phyloP scores from a whole-genome alignment of 2,113 vertebrate genomes.

The Phyllostomus hastatus region DNA sequence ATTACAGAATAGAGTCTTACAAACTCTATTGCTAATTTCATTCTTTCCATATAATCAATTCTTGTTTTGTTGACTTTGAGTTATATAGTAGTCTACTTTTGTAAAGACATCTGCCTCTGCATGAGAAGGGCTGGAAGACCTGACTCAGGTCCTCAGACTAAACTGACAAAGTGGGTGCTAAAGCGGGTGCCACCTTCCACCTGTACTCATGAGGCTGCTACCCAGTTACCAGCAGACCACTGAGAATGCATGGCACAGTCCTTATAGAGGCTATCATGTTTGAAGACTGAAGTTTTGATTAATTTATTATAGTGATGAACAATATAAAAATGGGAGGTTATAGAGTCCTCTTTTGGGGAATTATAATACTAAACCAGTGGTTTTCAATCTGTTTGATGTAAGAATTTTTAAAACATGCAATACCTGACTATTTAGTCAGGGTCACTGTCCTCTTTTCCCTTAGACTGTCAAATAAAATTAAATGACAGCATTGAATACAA shows the following conservation, averaged over 20 bases:
- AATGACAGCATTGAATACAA: neutral
- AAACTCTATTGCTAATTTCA: neutral
- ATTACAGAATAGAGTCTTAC: neutral
- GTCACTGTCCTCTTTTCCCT: neutral
- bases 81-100: neutral
- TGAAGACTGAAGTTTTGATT: neutral
- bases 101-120: neutral
- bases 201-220: neutral
- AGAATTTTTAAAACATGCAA: neutral
- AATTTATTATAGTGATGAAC: neutral
- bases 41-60: neutral
- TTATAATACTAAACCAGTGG: neutral
- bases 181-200: neutral
- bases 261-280: neutral
- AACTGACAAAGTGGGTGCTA: neutral
- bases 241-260: neutral
- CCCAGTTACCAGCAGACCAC: too few species aligned
- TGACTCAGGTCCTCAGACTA: neutral
- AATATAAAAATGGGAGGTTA: neutral
- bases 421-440: neutral
- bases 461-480: neutral
- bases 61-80: neutral
- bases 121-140: neutral
- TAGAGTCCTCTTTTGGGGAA: neutral
- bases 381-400: neutral